Evolutionary conservation across 2,888 invertebrate species (phyloP), one percentile per base, ranked within the genome.

Genomic region (Palloptera scutellata): DNA sequence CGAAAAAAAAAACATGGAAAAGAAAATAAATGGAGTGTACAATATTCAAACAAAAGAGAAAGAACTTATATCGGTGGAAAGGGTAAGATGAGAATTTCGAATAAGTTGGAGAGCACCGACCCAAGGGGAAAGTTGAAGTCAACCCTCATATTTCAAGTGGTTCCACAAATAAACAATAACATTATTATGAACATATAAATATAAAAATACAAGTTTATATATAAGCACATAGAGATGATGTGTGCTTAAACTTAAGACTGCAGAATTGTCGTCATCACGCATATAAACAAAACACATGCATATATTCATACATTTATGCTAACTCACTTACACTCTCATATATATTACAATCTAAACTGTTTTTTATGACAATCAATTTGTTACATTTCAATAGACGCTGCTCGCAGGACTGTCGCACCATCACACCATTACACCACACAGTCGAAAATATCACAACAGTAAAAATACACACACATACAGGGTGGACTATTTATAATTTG

Each of bases 351-450:
- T 79, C 79, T 80, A 81, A 81, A 81, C 77, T 63, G 77, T 74
- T 77, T 79, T 81, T 81, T 79, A 80, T 82, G 81, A 78, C 80
- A 82, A 77, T 77, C 81, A 81, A 81, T 82, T 81, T 80, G 82
- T 81, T 81, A 80, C 79, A 78, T 76, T 77, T 78, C 76, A 80
- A 76, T 81, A 81, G 77, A 72, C 79, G 78, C 77, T 73, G 69
- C 61, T 13, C 48, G 6, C 11, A 48, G 11, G 11, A 15, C 48
- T 15, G 48, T 48, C 48, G 10, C 48, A 10, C 48, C 11, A 48
- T 11, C 15, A n/a, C 10, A 48, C 1, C 13, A 13, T 13, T 1
- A 45, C 45, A n/a, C 30, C 30, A 30, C 30, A 30, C 30, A 30
- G 30, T 6, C 30, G 6, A 30, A 30, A 30, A 30, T 30, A 30